Evolutionary conservation across 2,888 invertebrate species (phyloP).

Genomic region (Acleris cristana): DNA sequence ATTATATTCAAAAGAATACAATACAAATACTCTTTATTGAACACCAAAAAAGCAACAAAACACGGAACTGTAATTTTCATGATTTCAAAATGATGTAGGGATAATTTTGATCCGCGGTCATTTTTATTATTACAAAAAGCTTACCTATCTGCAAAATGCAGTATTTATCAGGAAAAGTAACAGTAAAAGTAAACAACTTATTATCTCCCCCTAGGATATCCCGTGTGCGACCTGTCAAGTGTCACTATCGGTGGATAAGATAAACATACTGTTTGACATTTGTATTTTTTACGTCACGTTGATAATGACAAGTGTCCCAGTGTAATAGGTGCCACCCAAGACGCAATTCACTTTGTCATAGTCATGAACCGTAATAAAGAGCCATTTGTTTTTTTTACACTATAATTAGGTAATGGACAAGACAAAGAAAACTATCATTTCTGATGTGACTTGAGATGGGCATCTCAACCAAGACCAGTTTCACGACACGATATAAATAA

Average conservation of each 20-base stretch:
- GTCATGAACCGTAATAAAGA: background rate
- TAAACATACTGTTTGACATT: background rate
- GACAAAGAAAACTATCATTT: too few species aligned
- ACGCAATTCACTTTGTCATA: background rate
- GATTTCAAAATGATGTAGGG: too few species aligned
- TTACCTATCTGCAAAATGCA: background rate
- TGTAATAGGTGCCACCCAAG: background rate
- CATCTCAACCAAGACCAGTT: too few species aligned
- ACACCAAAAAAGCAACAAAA: too few species aligned
- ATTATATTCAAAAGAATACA: too few species aligned
- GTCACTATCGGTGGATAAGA: constrained; percentile 3
- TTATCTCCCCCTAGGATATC: constrained; percentile 13
- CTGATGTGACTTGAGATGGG: too few species aligned
- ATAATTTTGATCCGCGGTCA: too few species aligned
- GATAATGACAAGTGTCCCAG: background rate
- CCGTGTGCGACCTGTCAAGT: constrained; percentile 6
- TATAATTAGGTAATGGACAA: too few species aligned
- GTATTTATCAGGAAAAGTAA: background rate
- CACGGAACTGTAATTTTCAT: too few species aligned
- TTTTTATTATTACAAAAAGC: too few species aligned
- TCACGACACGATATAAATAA: too few species aligned
- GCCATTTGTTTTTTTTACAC: background rate
- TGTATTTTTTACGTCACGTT: background rate
- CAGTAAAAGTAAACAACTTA: background rate
- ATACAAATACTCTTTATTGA: too few species aligned